A percentile compares a stretch with the other conserved stretches of the same genome.
These are phyloP conservation scores for Eublepharis macularius DNA, from an alignment of 2,113 vertebrate species.

Conservation along the genomic window DNA sequence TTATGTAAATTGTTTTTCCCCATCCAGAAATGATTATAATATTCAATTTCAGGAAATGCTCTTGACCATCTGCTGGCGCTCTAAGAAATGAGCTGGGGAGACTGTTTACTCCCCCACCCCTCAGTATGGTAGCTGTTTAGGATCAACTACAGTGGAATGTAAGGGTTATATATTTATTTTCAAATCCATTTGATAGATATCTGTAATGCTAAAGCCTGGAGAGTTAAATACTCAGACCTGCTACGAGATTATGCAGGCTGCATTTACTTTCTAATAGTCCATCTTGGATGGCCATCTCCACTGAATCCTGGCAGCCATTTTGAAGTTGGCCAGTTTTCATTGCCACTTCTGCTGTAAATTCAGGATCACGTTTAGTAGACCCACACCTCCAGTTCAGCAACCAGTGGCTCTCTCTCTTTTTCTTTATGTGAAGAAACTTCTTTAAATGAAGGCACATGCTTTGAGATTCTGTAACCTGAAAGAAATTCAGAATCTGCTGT, in stretches of 20 bases:
- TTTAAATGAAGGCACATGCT: too few relatives aligned
- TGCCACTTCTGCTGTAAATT: too few relatives aligned
- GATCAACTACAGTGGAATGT: not conserved
- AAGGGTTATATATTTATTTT: slow-evolving; percentile 18
- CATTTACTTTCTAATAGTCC: rapidly evolving
- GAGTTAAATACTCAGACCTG: not conserved
- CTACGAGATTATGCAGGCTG: too few relatives aligned
- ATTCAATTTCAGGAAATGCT: slow-evolving; percentile 67
- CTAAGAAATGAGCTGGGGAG: slow-evolving; percentile 55
- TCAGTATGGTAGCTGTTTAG: slow-evolving; percentile 37
- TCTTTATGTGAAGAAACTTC: too few relatives aligned
- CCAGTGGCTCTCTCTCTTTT: too few relatives aligned
- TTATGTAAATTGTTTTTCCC: slow-evolving; percentile 64
- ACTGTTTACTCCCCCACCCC: slow-evolving; percentile 48
- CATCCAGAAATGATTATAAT: slow-evolving; percentile 60
- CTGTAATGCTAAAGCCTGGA: rapidly evolving
- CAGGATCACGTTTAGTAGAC: too few relatives aligned
- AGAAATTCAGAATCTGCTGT: too few relatives aligned
- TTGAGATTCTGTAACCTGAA: too few relatives aligned
- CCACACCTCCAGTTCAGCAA: too few relatives aligned
- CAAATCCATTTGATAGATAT: not conserved
- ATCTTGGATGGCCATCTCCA: not conserved
- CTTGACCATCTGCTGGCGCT: slow-evolving; percentile 70
- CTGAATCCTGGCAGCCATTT: not conserved
- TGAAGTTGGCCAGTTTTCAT: too few relatives aligned